These are phyloP conservation scores for Trachemys scripta DNA, from an alignment of 2,113 vertebrate species.

Conservation along the genomic window DNA sequence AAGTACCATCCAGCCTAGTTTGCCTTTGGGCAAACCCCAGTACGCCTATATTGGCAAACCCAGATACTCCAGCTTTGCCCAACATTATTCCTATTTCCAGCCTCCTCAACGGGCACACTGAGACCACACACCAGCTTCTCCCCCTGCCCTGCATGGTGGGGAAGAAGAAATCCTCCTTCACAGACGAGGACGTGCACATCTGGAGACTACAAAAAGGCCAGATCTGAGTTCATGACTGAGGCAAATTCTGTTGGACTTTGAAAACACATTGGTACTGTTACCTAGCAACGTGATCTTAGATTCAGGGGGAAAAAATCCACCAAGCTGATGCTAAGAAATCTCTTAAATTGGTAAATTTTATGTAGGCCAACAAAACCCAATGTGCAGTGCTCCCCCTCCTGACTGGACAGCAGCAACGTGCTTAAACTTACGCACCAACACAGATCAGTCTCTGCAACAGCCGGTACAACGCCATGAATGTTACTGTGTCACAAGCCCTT, in stretches of 20 bases:
- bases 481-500: rapidly evolving
- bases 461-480: rapidly evolving
- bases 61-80: background rate
- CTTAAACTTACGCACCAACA: background rate
- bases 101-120: background rate
- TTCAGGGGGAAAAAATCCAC: slow-evolving; percentile 25
- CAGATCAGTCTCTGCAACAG: background rate
- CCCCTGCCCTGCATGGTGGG: background rate
- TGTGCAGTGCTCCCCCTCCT: background rate
- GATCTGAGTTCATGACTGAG: background rate
- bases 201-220: background rate
- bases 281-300: slow-evolving; percentile 69
- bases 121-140: background rate
- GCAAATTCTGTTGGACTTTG: too few species aligned
- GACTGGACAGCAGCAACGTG: background rate
- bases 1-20: rapidly evolving
- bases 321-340: background rate
- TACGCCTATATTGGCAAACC: background rate
- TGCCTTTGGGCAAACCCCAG: background rate
- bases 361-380: background rate
- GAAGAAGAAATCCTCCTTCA: background rate
- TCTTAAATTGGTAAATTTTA: background rate
- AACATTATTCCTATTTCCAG: background rate
- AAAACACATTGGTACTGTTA: slow-evolving; percentile 63
- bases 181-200: too few species aligned